Evolutionary conservation across 2,113 vertebrate species (phyloP).

Genomic region (Xenopus borealis): DNA sequence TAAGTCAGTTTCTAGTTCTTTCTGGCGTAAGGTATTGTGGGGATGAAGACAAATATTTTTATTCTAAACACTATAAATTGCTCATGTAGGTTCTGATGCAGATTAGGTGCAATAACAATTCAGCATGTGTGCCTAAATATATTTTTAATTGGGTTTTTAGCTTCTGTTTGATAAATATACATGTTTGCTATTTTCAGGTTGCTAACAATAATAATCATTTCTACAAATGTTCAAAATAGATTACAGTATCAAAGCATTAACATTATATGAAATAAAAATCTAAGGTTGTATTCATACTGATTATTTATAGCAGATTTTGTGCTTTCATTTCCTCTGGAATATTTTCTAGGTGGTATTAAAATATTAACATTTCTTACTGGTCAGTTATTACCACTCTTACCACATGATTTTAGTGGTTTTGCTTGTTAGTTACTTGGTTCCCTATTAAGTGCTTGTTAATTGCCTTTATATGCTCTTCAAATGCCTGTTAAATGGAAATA

Average conservation of each 20-base stretch:
- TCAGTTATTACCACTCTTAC: neutral
- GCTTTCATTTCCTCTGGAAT: too few relatives aligned
- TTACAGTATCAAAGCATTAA: too few relatives aligned
- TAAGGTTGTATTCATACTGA: too few relatives aligned
- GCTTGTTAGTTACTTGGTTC: neutral
- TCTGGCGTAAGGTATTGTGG: slow-evolving; percentile 74
- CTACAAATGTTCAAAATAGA: too few relatives aligned
- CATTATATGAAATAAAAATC: too few relatives aligned
- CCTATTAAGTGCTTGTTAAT: too few relatives aligned
- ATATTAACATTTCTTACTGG: neutral
- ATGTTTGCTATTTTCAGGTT: neutral
- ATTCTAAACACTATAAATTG: slow-evolving; percentile 61
- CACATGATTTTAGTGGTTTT: slow-evolving; percentile 1
- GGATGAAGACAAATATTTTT: slow-evolving; percentile 71
- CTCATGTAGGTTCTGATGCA: slow-evolving; percentile 51
- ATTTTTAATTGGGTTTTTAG: neutral
- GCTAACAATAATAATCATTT: too few relatives aligned
- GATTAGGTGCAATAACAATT: neutral
- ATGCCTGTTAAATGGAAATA: neutral
- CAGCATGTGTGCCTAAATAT: neutral
- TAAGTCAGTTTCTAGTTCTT: slow-evolving; percentile 83
- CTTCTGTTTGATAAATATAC: too few relatives aligned
- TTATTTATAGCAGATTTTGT: too few relatives aligned
- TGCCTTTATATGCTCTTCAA: neutral
- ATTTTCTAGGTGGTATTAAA: too few relatives aligned